These are phyloP conservation scores for Pararge aegeria DNA, from an alignment of 1,140 invertebrate genomes.

Conservation along the genomic window DNA sequence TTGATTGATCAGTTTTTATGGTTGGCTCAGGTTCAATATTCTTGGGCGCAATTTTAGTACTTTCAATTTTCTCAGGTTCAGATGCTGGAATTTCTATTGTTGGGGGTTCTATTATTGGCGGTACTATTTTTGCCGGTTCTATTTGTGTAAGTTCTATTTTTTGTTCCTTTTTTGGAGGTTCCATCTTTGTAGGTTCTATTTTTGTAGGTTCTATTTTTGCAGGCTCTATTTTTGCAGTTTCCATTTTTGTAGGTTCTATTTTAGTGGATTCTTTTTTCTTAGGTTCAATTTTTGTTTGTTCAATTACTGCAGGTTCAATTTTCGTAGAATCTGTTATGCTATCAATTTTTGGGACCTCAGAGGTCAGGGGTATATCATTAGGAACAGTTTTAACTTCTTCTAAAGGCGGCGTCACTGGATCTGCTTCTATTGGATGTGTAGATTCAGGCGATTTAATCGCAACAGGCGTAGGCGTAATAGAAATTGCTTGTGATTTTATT, in stretches of 20 bases:
- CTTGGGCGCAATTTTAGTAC: not conserved
- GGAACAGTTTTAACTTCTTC: slow-evolving; percentile 51
- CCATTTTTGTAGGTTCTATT: not conserved
- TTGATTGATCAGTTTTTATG: not conserved
- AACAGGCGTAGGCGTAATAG: slow-evolving; percentile 49
- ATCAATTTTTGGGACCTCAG: slow-evolving; percentile 47
- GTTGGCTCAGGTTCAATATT: slow-evolving; percentile 1
- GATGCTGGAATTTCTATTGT: too few relatives aligned
- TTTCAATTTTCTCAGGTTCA: not conserved
- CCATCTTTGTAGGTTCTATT: slow-evolving; percentile 19
- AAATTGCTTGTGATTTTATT: slow-evolving; percentile 48
- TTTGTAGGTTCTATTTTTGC: slow-evolving; percentile 14
- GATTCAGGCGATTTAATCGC: slow-evolving; percentile 61
- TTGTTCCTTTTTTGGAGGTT: not conserved
- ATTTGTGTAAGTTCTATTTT: not conserved
- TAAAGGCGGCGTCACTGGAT: slow-evolving; percentile 53
- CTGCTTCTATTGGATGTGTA: slow-evolving; percentile 47
- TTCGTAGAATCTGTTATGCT: slow-evolving; percentile 18
- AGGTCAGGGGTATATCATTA: slow-evolving; percentile 46
- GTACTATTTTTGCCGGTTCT: slow-evolving; percentile 18
- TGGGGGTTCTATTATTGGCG: not conserved
- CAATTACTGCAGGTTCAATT: not conserved
- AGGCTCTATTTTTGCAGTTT: not conserved
- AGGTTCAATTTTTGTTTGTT: not conserved
- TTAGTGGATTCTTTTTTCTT: not conserved